Evolutionary conservation across 2,113 vertebrate species (phyloP), one percentile per base, ranked within the genome.

Genomic region (Sapajus apella): DNA sequence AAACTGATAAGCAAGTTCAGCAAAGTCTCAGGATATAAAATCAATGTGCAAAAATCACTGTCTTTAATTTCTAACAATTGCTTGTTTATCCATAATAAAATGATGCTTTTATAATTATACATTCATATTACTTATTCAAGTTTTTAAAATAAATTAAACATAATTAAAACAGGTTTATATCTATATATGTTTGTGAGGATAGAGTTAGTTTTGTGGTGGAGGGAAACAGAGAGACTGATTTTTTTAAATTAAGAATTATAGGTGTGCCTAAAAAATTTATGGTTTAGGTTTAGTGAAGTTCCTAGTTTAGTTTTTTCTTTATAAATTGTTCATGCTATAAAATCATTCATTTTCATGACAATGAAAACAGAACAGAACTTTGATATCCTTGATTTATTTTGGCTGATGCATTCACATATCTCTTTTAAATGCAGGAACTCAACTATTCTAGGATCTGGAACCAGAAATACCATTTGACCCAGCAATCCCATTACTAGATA

Each of bases 61-160:
- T 70, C 79, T 72, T 96, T 8, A 91, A 80, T 58, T 89, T 81
- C 6, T 55, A 88, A 81, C 73, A 81, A 87, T 94, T 84, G 64
- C 4, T 94, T 81, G 5, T 64, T 64, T 64, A 10, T 50, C 21
- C n/a, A 79, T 18, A 40, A 72, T 56, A 79, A 82, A 94, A 82
- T 79, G 23, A 82, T 92, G n/a, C 11, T 55, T 93, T 50, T 56
- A 50, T 64, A 68, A 88, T 58, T 81, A 76, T 58, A 82, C 21
- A 75, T 96, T 58, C 23, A 73, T 17, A 61, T n/a, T 84, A 84
- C 5, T 86, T 86, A 61, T 75, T 81, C 20, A 77, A 90, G 6
- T 55, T 75, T 93, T 88, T 43, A 20, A 85, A 81, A 85, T 3
- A 70, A 6, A 64, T 18, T 52, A 52, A 55, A 91, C 32, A 13